Evolutionary conservation across 2,888 invertebrate genomes (phyloP).

Genomic region (Ethmia dodecea): DNA sequence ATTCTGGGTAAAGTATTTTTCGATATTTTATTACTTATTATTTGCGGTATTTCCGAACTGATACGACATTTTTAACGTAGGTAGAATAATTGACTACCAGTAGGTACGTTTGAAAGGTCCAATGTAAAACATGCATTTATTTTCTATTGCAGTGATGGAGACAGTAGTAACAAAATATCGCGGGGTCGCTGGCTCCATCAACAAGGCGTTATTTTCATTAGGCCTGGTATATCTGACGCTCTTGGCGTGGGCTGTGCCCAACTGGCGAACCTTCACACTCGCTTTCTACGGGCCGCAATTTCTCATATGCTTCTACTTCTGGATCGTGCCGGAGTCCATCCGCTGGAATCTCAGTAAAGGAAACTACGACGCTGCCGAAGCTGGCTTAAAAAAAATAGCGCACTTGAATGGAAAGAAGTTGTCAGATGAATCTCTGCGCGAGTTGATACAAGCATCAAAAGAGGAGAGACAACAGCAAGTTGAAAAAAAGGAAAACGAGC

Average conservation of each 20-base stretch:
- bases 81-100: neutral
- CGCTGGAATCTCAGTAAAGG: slow-evolving; percentile 82
- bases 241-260: slow-evolving; percentile 75
- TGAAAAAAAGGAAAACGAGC: slow-evolving; percentile 9
- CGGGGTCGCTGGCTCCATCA: neutral
- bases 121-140: neutral
- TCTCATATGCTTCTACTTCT: slow-evolving; percentile 76
- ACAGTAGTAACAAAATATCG: slow-evolving; percentile 56
- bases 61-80: neutral
- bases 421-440: slow-evolving; percentile 52
- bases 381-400: slow-evolving; percentile 1
- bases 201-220: neutral
- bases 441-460: slow-evolving; percentile 21
- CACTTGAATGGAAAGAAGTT: slow-evolving; percentile 1
- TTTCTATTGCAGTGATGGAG: slow-evolving; percentile 71
- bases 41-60: neutral
- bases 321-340: slow-evolving; percentile 80
- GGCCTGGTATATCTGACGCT: neutral
- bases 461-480: neutral
- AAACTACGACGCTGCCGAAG: slow-evolving; percentile 72
- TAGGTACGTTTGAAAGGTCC: neutral
- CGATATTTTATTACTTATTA: neutral
- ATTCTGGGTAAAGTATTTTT: neutral
- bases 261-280: slow-evolving; percentile 79
- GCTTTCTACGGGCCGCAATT: slow-evolving; percentile 79